Conservation (phyloP, 2,888 invertebrate species). For the Osedax frankpressi region DNA sequence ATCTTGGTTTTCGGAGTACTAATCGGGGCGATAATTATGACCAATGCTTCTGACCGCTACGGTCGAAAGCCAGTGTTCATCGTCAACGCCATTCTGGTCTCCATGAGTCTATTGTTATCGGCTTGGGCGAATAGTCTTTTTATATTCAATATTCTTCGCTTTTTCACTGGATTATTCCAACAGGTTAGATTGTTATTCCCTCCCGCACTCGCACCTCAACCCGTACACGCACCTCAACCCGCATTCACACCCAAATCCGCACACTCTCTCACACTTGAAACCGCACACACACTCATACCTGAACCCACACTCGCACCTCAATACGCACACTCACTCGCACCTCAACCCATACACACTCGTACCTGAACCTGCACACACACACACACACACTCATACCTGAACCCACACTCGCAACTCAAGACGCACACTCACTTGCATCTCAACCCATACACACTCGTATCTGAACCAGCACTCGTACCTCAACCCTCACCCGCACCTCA, state of each 20-base stretch:
- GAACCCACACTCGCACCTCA: not conserved
- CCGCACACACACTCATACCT: not conserved
- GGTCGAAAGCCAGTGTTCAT: constrained; percentile 32
- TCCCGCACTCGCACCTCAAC: not conserved
- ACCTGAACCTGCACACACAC: not conserved
- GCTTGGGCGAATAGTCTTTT: constrained; percentile 12
- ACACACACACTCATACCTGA: no score
- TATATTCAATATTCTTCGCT: constrained; percentile 20
- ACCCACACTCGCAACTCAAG: not conserved
- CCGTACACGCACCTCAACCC: not conserved
- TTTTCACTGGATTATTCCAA: constrained; percentile 23
- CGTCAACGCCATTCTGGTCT: not conserved
- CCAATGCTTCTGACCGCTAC: constrained; percentile 32
- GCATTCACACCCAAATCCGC: not conserved
- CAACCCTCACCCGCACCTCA: not conserved
- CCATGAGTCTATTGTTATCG: not conserved
- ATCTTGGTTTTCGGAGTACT: constrained; percentile 34
- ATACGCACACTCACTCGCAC: not conserved
- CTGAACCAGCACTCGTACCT: not conserved
- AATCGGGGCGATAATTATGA: constrained; percentile 32
- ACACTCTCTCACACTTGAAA: not conserved
- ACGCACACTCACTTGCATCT: not conserved
- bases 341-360: not conserved
- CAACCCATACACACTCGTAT: not conserved
- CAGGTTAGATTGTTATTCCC: constrained; percentile 20